Conservation (phyloP, 2,113 vertebrate species). For the Arvicanthis niloticus region DNA sequence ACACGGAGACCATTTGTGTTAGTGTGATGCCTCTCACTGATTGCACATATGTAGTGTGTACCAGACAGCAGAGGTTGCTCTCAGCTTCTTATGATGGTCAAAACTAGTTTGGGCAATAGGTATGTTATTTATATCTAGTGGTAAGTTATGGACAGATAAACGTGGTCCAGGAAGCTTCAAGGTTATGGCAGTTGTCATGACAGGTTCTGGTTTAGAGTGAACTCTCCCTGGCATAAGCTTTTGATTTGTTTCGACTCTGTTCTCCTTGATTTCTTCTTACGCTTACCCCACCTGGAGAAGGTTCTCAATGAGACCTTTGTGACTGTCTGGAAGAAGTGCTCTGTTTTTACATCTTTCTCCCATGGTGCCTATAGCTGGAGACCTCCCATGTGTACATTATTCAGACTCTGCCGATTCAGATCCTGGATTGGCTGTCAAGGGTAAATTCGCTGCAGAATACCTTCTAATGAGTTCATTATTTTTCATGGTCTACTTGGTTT, state of each 20-base stretch:
- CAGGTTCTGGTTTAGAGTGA: not conserved
- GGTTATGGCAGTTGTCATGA: not conserved
- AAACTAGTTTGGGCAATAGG: not conserved
- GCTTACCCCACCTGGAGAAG: not conserved
- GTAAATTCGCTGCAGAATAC: not conserved
- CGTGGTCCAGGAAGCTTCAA: not conserved
- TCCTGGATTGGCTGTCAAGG: slow-evolving; percentile 47
- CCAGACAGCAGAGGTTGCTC: not conserved
- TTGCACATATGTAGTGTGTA: not conserved
- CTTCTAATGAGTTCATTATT: slow-evolving; percentile 49
- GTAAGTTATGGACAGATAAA: not conserved
- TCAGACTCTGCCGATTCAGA: slow-evolving; percentile 12
- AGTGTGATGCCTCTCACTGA: not conserved
- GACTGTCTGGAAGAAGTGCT: not conserved
- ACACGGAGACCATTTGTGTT: not conserved
- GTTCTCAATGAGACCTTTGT: not conserved
- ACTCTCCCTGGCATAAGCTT: not conserved
- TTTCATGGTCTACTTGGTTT: slow-evolving; percentile 64
- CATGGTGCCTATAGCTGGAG: not conserved
- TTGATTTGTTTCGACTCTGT: not conserved
- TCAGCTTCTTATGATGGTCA: not conserved
- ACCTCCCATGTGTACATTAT: not conserved
- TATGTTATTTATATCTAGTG: not conserved
- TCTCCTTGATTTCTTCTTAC: not conserved
- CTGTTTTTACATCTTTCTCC: not conserved